Evolutionary conservation across 2,797 vertebrate species (phyloP).

Genomic region (Pseudocheirus occidentalis): DNA sequence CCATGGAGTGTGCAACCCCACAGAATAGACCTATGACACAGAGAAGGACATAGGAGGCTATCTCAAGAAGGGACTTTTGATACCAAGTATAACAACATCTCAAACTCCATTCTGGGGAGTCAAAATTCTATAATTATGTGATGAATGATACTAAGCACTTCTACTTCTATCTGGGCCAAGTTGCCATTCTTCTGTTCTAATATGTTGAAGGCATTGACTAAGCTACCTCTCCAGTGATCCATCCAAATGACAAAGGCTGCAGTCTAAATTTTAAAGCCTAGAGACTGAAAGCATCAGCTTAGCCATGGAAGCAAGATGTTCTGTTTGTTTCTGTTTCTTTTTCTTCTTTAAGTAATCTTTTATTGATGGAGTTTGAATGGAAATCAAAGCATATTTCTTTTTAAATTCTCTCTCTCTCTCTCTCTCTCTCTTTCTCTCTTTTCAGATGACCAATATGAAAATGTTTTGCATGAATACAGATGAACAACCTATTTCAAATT

Average conservation of each 20-base stretch:
- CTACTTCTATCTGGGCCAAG: slow-evolving; percentile 98
- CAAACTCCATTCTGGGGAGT: slow-evolving; percentile 97
- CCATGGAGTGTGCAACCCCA: slow-evolving; percentile 96
- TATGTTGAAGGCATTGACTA: slow-evolving; percentile 88
- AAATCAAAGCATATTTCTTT: no score
- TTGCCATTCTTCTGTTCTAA: slow-evolving; percentile 97
- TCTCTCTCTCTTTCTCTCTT: no score
- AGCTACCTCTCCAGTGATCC: slow-evolving; percentile 73
- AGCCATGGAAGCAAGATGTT: slow-evolving; percentile 79
- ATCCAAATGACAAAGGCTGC: slow-evolving; percentile 78
- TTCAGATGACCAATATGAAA: no score
- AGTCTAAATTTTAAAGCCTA: slow-evolving; percentile 85
- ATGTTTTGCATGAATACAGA: no score
- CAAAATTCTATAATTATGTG: slow-evolving; percentile 97
- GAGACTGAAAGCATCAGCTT: slow-evolving; percentile 83
- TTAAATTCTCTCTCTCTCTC: no score
- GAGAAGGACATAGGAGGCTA: slow-evolving; percentile 98
- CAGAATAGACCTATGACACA: slow-evolving; percentile 97
- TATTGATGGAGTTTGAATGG: not conserved
- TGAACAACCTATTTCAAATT: slow-evolving; percentile 14
- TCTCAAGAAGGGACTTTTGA: slow-evolving; percentile 99
- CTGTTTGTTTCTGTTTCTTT: not conserved
- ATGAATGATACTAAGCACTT: slow-evolving; percentile 99
- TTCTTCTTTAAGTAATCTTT: not conserved
- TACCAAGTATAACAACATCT: slow-evolving; percentile 98